Evolutionary conservation across 2,797 vertebrate species (phyloP).

Genomic region (Pterois miles): DNA sequence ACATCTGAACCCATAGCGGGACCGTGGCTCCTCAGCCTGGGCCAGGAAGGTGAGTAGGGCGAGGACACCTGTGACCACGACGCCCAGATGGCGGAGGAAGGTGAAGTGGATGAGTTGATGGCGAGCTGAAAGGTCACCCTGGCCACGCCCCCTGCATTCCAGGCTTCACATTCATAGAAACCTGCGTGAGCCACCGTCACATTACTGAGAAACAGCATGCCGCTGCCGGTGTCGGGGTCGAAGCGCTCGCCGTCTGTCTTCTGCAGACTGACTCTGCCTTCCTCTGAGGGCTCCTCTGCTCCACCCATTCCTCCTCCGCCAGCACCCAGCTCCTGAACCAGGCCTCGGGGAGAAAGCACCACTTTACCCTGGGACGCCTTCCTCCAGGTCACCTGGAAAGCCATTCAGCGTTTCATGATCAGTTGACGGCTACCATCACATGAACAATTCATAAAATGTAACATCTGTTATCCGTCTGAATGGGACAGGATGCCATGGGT

Average conservation of each 20-base stretch:
- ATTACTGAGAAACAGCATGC: conserved; percentile 91
- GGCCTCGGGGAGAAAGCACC: conserved; percentile 75
- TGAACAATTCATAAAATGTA: too few species aligned
- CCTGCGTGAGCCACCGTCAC: conserved; percentile 90
- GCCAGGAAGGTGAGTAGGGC: conserved; percentile 65
- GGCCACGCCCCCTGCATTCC: conserved; percentile 90
- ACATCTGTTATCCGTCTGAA: background rate
- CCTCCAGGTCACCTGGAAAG: conserved; percentile 87
- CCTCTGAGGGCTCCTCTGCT: conserved; percentile 54
- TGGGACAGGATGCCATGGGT: too few species aligned
- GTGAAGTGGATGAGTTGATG: conserved; percentile 87
- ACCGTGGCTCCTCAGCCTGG: conserved; percentile 69
- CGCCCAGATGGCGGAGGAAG: conserved; percentile 85
- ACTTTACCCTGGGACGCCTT: conserved; percentile 85
- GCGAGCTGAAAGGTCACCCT: conserved; percentile 88
- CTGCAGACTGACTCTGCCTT: conserved; percentile 63
- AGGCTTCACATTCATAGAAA: conserved; percentile 91
- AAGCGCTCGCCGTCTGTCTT: conserved; percentile 78
- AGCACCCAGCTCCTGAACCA: conserved; percentile 79
- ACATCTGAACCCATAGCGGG: conserved; percentile 75
- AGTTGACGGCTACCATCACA: background rate
- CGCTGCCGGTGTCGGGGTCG: conserved; percentile 88
- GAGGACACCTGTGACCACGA: conserved; percentile 75
- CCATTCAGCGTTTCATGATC: background rate
- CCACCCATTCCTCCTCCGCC: conserved; percentile 47